Evolutionary conservation across 2,888 invertebrate genomes (phyloP), one percentile per base, ranked within the genome.

Genomic region (Timema podura): DNA sequence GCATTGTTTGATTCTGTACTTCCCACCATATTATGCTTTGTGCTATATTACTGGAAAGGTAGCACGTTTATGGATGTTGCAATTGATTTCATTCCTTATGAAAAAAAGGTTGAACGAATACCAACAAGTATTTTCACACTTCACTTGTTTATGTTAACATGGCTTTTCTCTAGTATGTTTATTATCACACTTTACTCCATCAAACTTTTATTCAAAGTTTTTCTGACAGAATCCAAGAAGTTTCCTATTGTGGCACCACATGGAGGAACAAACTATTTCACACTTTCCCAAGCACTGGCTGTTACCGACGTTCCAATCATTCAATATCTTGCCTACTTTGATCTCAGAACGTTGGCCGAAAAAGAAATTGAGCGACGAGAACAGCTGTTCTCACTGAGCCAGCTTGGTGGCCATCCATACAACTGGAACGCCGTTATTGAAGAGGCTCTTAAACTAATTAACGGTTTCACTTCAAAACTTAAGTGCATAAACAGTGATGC

Each of bases 391-490:
- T 85, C 87, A 13, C 82, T 93, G 0, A 92, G 92, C 48, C 88
- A 90, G 77, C 93, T 93, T 46, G 93, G 94, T 30, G 93, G 93
- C 48, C 94, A 94, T 80, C 93, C 95, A 0, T 89, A 92, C 77
- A 93, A 92, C 77, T 95, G 95, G 95, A 92, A 89, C 77, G 85
- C 86, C 74, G 79, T 95, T 10, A 79, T 88, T 64, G 86, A 87
- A 71, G 87, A 87, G 75, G 88, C 89, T 78, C 79, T 92, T 10
- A 80, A 80, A 48, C 82, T 89, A 0, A 83, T 94, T 5, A 86
- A 86, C 73, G 84, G 85, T 59, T 92, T 91, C 75, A 87, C 86
- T 5, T 70, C 68, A 49, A 64, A 68, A 46, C 46, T 73, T 16
- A 68, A 68, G 54, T 44, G 46, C 48, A 67, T 61, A 10, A 65